These are phyloP conservation scores for Chaetops frenatus DNA, from an alignment of 2,113 vertebrate genomes.

Conservation along the genomic window DNA sequence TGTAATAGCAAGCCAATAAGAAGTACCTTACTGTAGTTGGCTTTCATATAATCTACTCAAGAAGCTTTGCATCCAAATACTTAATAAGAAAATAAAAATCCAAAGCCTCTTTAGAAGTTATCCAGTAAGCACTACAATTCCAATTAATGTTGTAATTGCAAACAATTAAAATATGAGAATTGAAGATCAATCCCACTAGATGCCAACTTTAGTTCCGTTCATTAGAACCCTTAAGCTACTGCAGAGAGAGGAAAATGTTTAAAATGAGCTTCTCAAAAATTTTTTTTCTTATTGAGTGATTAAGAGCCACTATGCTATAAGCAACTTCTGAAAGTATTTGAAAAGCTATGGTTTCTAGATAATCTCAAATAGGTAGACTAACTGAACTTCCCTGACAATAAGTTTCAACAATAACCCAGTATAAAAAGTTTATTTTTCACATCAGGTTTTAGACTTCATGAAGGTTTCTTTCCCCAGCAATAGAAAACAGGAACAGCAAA, in stretches of 20 bases:
- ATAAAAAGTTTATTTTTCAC: not conserved
- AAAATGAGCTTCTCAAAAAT: not conserved
- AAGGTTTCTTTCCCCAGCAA: not conserved
- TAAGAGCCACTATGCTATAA: not conserved
- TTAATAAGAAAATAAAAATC: not conserved
- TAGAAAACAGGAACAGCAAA: not conserved
- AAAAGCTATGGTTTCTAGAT: not conserved
- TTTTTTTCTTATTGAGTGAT: not conserved
- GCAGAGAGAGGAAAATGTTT: not conserved
- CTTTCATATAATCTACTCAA: not conserved
- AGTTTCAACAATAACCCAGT: not conserved
- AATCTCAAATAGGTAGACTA: not conserved
- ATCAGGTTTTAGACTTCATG: not conserved
- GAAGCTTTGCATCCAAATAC: not conserved
- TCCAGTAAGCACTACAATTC: not conserved
- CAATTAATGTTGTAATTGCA: not conserved
- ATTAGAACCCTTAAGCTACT: not conserved
- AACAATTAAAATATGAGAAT: not conserved
- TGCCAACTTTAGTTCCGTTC: not conserved
- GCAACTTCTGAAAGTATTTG: not conserved
- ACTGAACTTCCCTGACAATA: not conserved
- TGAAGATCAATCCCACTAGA: not conserved
- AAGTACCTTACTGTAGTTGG: not conserved
- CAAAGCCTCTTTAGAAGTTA: not conserved
- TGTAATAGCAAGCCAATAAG: not conserved